Conservation (phyloP, 2,797 vertebrate species). For the Tamandua tetradactyla region DNA sequence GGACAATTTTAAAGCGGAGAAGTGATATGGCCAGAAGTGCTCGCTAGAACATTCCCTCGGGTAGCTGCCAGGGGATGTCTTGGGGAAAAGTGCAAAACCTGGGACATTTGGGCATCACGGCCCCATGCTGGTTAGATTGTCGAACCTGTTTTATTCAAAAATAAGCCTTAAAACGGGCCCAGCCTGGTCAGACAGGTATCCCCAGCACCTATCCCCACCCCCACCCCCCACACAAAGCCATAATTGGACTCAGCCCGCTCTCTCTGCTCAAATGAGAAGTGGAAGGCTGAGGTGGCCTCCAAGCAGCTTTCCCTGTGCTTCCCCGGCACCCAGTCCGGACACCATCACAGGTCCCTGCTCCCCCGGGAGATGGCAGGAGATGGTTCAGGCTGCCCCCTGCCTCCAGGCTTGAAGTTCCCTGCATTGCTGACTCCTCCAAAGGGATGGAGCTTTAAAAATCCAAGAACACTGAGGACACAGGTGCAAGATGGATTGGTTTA, state of each 20-base stretch:
- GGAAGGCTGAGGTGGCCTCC: not conserved
- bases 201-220: not conserved
- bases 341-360: not conserved
- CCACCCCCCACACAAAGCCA: not conserved
- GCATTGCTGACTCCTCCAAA: not conserved
- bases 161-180: not conserved
- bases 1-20: not conserved
- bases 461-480: conserved; percentile 37
- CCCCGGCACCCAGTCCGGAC: no score
- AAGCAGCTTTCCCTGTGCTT: not conserved
- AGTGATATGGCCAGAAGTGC: not conserved
- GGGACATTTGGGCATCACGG: not conserved
- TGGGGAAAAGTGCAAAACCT: not conserved
- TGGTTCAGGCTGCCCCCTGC: rapidly evolving
- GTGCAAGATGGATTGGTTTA: conserved; percentile 40
- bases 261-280: not conserved
- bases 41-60: not conserved
- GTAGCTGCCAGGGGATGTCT: not conserved
- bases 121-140: not conserved
- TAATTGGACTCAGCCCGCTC: not conserved
- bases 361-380: not conserved
- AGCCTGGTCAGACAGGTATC: not conserved
- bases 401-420: not conserved
- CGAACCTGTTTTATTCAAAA: not conserved
- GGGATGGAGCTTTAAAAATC: not conserved